phyloP scores from a whole-genome alignment of 2,797 vertebrate species.

The Cyprinella venusta region DNA sequence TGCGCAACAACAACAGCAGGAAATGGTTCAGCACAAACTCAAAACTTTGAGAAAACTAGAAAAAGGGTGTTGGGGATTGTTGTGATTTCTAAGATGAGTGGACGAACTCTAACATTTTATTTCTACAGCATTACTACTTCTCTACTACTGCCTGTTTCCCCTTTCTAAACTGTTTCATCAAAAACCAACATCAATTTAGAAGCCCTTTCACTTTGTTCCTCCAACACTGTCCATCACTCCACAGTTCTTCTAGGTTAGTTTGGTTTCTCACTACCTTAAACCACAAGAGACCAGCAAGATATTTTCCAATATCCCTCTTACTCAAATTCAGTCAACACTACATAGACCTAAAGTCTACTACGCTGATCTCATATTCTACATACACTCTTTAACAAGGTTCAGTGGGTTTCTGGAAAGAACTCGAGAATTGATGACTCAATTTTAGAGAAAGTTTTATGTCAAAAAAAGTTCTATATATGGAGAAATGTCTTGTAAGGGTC shows the following conservation, averaged over 20 bases:
- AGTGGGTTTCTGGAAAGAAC: background rate
- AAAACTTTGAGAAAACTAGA: background rate
- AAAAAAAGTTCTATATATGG: background rate
- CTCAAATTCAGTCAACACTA: background rate
- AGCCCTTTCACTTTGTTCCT: background rate
- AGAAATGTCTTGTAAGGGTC: background rate
- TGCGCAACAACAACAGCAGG: background rate
- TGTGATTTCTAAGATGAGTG: background rate
- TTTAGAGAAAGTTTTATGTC: background rate
- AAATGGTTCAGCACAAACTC: background rate
- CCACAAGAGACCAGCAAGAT: background rate
- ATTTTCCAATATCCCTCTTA: background rate
- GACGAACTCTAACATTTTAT: background rate
- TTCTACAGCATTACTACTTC: background rate
- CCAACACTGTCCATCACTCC: background rate
- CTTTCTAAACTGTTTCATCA: no score
- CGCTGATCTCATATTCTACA: slow-evolving; percentile 2
- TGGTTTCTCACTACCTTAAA: slow-evolving; percentile 1
- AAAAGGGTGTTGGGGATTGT: background rate
- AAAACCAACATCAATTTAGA: no score
- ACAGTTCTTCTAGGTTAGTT: background rate
- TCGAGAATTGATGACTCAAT: background rate
- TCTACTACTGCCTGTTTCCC: background rate
- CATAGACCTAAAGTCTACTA: background rate
- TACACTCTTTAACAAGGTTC: background rate